These are phyloP conservation scores for Apamea epomidion DNA, from an alignment of 2,888 invertebrate genomes.

Conservation along the genomic window DNA sequence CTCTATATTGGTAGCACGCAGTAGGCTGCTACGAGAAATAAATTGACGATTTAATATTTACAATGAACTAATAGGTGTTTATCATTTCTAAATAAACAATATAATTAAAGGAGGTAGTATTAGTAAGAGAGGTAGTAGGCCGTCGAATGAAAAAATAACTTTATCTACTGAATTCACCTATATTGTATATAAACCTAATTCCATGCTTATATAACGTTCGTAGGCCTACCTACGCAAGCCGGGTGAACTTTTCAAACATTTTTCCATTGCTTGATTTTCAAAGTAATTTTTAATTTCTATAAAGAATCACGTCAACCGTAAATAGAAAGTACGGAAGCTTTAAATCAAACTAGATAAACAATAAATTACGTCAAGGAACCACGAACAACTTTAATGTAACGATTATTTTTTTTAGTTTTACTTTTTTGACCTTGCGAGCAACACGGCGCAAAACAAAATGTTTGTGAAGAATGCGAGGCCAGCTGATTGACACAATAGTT, in stretches of 20 bases:
- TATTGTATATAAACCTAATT: not conserved
- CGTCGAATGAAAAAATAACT: not conserved
- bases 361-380: constrained; percentile 25
- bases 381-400: constrained; percentile 32
- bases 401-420: constrained; percentile 38
- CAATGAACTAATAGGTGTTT: not conserved
- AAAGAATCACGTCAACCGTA: not conserved
- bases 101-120: not conserved
- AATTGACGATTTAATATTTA: not conserved
- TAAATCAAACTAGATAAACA: constrained; percentile 17
- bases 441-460: constrained; percentile 12
- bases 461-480: constrained; percentile 49
- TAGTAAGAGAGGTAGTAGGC: not conserved
- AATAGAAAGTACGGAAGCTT: constrained; percentile 16
- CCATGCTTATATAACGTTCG: not conserved
- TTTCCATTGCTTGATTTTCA: not conserved
- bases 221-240: not conserved
- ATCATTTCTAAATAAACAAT: not conserved
- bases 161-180: not conserved
- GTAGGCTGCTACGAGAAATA: not conserved
- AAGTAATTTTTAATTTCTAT: not conserved
- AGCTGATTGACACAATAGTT: constrained; percentile 33
- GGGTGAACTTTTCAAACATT: not conserved
- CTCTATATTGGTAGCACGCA: constrained; percentile 2
- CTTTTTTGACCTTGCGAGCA: constrained; percentile 43